Percentiles rank a stretch among this genome's conserved stretches.
phyloP scores from a whole-genome alignment of 1,140 invertebrate genomes.

The Oncopodura yosiiana region DNA sequence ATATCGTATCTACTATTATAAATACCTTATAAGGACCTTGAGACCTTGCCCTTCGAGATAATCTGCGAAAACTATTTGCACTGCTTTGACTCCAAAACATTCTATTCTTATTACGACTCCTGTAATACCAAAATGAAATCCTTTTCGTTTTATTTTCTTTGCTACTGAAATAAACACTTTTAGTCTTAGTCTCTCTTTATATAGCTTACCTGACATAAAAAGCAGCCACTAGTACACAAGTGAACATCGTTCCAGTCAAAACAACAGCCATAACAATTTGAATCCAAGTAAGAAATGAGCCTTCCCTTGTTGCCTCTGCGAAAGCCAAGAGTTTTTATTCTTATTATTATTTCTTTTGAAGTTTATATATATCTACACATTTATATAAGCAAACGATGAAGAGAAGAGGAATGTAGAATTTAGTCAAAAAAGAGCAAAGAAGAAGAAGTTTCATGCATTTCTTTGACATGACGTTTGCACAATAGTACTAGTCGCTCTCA shows the following conservation, averaged over 20 bases:
- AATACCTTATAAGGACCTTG: conserved; percentile 69
- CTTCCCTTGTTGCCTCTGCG: too few species aligned
- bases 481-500: too few species aligned
- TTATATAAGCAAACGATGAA: too few species aligned
- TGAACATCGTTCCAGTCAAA: conserved; percentile 4
- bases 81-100: not conserved
- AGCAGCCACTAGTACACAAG: conserved; percentile 9
- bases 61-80: conserved; percentile 8
- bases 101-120: not conserved
- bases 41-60: conserved; percentile 38
- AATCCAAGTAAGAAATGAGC: conserved; percentile 25
- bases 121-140: not conserved
- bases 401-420: too few species aligned
- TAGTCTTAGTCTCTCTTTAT: not conserved
- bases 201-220: conserved; percentile 24
- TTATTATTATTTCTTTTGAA: too few species aligned
- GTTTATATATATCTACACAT: too few species aligned
- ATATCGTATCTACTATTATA: too few species aligned
- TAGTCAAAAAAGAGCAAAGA: too few species aligned
- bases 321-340: too few species aligned
- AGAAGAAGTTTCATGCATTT: too few species aligned
- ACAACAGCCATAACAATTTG: conserved; percentile 26
- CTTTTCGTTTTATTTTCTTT: not conserved
- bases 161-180: not conserved
- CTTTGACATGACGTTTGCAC: too few species aligned